A percentile compares a stretch with the other conserved stretches of the same genome.
Evolutionary conservation across 2,113 vertebrate species (phyloP).

Genomic region (Sphyrna mokarran): DNA sequence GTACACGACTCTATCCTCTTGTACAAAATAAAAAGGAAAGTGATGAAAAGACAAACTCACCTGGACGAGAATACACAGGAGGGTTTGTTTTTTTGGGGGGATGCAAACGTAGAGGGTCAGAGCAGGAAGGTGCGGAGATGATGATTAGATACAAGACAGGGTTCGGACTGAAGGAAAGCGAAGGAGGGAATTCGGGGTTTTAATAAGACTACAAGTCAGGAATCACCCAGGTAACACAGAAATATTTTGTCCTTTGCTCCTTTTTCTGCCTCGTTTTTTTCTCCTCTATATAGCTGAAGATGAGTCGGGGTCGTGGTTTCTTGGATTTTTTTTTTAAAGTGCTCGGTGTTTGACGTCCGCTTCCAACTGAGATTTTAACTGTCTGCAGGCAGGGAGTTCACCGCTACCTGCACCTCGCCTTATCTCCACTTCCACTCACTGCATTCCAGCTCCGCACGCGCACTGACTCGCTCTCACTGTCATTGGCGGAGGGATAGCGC

Average conservation of each 20-base stretch:
- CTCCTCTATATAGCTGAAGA: neutral
- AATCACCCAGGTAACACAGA: slow-evolving; percentile 3
- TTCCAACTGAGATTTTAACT: neutral
- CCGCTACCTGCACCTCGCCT: neutral
- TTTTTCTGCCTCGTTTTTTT: neutral
- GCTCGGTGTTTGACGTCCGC: neutral
- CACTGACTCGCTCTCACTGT: neutral
- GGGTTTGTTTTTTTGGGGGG: neutral
- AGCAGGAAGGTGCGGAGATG: slow-evolving; percentile 34
- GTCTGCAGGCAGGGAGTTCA: neutral
- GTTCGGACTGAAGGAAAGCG: slow-evolving; percentile 19
- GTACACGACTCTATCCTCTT: slow-evolving; percentile 19
- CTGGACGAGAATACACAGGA: neutral
- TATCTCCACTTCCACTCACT: neutral
- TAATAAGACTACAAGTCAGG: slow-evolving; percentile 10
- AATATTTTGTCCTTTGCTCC: neutral
- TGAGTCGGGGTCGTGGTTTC: neutral
- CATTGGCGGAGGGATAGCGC: slow-evolving; percentile 9
- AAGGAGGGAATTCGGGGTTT: neutral
- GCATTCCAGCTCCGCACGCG: neutral
- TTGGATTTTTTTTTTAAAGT: too few species aligned
- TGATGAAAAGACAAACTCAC: slow-evolving; percentile 36
- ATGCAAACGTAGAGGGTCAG: slow-evolving; percentile 27
- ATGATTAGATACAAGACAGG: slow-evolving; percentile 25
- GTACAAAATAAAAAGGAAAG: slow-evolving; percentile 3